Evolutionary conservation across 2,888 invertebrate genomes (phyloP).

Genomic region (Amphipoea oculea): DNA sequence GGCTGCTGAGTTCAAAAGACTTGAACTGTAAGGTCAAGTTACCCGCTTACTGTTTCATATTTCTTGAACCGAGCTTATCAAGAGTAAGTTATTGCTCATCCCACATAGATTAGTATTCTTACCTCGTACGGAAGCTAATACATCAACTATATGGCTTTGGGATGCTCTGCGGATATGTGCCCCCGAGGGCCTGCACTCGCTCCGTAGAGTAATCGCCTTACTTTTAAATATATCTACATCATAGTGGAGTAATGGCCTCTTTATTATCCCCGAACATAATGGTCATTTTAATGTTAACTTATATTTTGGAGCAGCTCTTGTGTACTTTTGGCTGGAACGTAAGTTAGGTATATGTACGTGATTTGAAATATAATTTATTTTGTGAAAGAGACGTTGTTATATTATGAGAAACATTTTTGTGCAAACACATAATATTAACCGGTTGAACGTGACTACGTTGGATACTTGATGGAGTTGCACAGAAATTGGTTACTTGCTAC

Average conservation of each 20-base stretch:
- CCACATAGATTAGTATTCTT: slow-evolving; percentile 51
- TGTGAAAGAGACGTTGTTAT: not conserved
- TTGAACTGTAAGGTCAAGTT: slow-evolving; percentile 9
- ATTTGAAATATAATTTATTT: slow-evolving; percentile 7
- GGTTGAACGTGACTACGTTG: not conserved
- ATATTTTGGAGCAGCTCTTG: not conserved
- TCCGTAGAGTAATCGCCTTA: slow-evolving; percentile 22
- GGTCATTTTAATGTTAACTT: slow-evolving; percentile 35
- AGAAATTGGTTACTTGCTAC: slow-evolving; percentile 14
- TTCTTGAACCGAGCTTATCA: slow-evolving; percentile 20
- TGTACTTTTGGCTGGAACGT: not conserved
- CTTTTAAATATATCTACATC: slow-evolving; percentile 49
- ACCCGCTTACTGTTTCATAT: slow-evolving; percentile 8
- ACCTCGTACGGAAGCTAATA: slow-evolving; percentile 48
- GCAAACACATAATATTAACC: not conserved
- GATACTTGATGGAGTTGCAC: not conserved
- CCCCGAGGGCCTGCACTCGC: slow-evolving; percentile 47
- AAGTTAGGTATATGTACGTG: not conserved
- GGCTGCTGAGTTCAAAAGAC: not conserved
- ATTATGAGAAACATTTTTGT: not conserved
- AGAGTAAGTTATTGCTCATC: slow-evolving; percentile 39
- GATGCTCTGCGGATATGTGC: slow-evolving; percentile 33
- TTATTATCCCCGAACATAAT: slow-evolving; percentile 31
- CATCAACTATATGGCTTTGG: slow-evolving; percentile 49
- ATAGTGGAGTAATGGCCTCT: slow-evolving; percentile 31